phyloP scores from a whole-genome alignment of 2,797 vertebrate species.

The Sebastes aleutianus region DNA sequence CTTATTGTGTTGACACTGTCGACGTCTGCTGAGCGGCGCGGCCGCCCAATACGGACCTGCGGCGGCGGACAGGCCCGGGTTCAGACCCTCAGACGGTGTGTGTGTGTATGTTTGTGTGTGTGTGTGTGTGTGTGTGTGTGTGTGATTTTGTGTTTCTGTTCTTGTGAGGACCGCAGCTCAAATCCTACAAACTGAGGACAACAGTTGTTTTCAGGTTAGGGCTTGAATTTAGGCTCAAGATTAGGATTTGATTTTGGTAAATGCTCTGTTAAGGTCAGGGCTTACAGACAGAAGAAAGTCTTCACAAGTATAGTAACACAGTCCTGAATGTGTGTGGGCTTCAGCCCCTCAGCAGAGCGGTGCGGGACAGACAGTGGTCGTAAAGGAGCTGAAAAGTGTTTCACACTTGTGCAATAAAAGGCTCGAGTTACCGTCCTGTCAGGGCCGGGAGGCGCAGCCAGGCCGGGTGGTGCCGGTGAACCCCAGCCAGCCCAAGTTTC shows the following conservation, averaged over 20 bases:
- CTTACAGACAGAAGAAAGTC: background rate
- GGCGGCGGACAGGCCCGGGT: background rate
- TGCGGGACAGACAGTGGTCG: slow-evolving; percentile 70
- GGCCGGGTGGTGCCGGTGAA: slow-evolving; percentile 54
- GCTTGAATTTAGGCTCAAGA: background rate
- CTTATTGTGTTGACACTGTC: slow-evolving; percentile 47
- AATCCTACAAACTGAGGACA: too few species aligned
- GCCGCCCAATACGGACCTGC: background rate
- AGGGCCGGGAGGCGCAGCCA: slow-evolving; percentile 59
- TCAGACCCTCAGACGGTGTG: slow-evolving; percentile 22
- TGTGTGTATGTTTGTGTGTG: background rate
- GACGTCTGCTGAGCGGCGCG: background rate
- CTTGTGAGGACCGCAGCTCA: background rate
- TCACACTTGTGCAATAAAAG: slow-evolving; percentile 80
- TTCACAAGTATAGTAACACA: background rate
- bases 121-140: background rate
- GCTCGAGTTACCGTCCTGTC: slow-evolving; percentile 77
- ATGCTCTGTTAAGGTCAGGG: background rate
- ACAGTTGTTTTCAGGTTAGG: background rate
- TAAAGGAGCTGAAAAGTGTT: slow-evolving; percentile 79
- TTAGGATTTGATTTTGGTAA: background rate
- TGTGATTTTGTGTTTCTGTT: background rate
- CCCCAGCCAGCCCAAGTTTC: slow-evolving; percentile 58
- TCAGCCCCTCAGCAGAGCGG: slow-evolving; percentile 57
- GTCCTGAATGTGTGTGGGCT: slow-evolving; percentile 61